These are phyloP conservation scores for Erythrocercus mccallii DNA, from an alignment of 2,113 vertebrate species.

Conservation along the genomic window DNA sequence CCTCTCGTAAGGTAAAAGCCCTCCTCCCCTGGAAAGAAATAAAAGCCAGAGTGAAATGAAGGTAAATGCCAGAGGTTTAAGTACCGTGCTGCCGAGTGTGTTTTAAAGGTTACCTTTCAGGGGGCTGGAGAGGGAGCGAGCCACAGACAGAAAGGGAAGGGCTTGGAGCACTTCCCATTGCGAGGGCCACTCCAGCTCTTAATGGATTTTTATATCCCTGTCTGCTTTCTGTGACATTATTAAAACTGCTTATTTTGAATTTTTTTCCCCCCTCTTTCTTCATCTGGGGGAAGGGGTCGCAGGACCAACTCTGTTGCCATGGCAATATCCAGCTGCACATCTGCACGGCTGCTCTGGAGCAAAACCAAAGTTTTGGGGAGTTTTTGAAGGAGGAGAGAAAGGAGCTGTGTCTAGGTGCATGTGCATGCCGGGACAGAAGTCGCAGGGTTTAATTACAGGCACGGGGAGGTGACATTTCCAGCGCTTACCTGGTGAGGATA, in stretches of 20 bases:
- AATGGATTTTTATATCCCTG: constrained; percentile 46
- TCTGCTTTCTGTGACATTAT: constrained; percentile 26
- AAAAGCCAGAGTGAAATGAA: constrained; percentile 58
- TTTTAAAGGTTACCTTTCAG: constrained; percentile 69
- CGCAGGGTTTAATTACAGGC: background rate
- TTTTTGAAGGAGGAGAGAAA: background rate
- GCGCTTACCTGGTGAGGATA: background rate
- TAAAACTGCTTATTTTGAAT: constrained; percentile 44
- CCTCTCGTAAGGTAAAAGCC: background rate
- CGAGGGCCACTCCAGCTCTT: constrained; percentile 24
- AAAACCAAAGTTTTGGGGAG: background rate
- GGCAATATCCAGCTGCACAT: background rate
- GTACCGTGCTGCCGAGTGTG: constrained; percentile 13
- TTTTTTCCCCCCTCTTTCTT: background rate
- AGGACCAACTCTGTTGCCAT: background rate
- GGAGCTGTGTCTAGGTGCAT: background rate
- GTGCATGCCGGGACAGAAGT: background rate
- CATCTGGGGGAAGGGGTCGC: background rate
- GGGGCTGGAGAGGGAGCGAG: background rate
- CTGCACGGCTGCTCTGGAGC: background rate
- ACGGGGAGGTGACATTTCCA: background rate
- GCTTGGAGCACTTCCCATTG: constrained; percentile 12
- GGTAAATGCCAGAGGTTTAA: constrained; percentile 71
- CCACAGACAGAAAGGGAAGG: background rate
- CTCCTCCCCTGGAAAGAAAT: constrained; percentile 39